Evolutionary conservation across 2,888 invertebrate genomes (phyloP).

Genomic region (Heterodera filipjevi): DNA sequence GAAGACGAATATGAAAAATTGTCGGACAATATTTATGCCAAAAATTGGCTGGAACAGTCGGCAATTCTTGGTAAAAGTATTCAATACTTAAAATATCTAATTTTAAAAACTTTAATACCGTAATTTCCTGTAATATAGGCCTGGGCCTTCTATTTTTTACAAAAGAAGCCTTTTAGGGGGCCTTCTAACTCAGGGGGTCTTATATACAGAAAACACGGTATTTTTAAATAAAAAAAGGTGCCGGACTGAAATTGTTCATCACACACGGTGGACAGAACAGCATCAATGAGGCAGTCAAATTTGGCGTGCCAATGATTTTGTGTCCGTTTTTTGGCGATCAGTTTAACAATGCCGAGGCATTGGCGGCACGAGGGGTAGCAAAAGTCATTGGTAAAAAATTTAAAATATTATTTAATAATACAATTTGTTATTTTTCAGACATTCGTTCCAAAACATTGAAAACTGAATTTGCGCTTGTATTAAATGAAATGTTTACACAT

Average conservation of each 20-base stretch:
- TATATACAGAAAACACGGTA: not conserved
- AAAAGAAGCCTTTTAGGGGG: not conserved
- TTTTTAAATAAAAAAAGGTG: not conserved
- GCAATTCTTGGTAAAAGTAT: not conserved
- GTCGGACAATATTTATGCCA: not conserved
- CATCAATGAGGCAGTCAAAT: conserved; percentile 6
- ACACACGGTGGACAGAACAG: conserved; percentile 8
- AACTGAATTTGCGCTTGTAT: not conserved
- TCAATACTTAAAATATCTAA: not conserved
- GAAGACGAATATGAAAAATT: not conserved
- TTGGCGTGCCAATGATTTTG: conserved; percentile 1
- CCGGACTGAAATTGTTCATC: not conserved
- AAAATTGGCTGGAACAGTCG: not conserved
- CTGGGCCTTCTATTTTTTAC: too few relatives aligned
- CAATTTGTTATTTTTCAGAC: not conserved
- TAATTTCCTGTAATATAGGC: too few relatives aligned
- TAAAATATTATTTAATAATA: not conserved
- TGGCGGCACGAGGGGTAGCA: not conserved
- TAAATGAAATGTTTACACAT: not conserved
- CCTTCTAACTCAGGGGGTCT: too few relatives aligned
- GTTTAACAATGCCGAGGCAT: not conserved
- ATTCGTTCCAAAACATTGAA: conserved; percentile 4
- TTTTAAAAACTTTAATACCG: too few relatives aligned
- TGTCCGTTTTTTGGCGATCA: conserved; percentile 11
- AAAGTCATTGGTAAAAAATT: not conserved